Conservation (phyloP, 2,797 vertebrate species). For the Rhinogobio ventralis region DNA sequence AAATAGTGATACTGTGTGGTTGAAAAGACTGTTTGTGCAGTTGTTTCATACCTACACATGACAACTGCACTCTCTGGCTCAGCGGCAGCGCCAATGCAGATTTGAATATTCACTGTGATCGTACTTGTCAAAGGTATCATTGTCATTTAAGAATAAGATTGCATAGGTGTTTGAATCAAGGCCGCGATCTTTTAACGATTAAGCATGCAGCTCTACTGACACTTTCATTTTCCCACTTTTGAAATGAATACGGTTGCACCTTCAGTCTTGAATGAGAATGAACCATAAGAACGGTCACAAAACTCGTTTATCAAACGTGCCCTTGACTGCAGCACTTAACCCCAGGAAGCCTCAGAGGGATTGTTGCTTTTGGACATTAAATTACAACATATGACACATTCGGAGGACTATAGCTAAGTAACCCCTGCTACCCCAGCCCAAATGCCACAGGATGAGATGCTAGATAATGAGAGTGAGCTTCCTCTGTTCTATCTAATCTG, state of each 20-base stretch:
- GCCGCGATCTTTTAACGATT: neutral
- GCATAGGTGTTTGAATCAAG: too few relatives aligned
- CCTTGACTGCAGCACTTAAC: slow-evolving; percentile 13
- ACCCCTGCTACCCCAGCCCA: neutral
- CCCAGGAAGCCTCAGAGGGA: neutral
- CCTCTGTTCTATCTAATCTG: slow-evolving; percentile 28
- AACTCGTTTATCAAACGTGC: neutral
- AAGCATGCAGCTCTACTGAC: neutral
- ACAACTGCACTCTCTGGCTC: neutral
- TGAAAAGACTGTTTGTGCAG: neutral
- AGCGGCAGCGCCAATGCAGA: neutral
- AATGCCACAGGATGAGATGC: slow-evolving; percentile 24
- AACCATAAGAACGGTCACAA: neutral
- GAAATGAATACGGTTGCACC: neutral
- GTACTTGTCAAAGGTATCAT: neutral
- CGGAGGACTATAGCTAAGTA: neutral
- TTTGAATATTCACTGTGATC: neutral
- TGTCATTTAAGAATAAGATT: neutral
- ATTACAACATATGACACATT: neutral
- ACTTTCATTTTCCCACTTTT: neutral
- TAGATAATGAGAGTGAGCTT: slow-evolving; percentile 23
- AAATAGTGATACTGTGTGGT: neutral
- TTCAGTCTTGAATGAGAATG: neutral
- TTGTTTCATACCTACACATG: neutral
- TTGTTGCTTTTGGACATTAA: slow-evolving; percentile 14